Conservation (phyloP, 2,113 vertebrate genomes). For the Notothenia coriiceps region DNA sequence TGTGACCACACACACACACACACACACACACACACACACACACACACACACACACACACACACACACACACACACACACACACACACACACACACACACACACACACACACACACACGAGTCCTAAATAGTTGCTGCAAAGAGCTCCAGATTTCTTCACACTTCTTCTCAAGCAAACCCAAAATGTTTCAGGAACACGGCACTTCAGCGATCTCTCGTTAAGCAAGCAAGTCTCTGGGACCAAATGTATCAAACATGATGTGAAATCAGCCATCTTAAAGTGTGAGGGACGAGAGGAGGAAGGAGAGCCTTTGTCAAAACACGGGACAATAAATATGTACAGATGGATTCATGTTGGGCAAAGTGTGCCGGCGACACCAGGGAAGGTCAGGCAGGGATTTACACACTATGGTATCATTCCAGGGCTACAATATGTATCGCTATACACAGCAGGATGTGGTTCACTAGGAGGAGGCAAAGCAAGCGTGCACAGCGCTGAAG, state of each 20-base stretch:
- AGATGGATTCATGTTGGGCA: not conserved
- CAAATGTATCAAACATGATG: not conserved
- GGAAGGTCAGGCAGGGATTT: conserved; percentile 1
- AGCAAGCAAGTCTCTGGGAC: not conserved
- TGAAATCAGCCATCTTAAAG: not conserved
- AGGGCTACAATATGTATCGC: not conserved
- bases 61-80: conserved; percentile 5
- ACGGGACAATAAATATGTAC: conserved; percentile 41
- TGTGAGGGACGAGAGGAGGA: not conserved
- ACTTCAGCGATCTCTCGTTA: not conserved
- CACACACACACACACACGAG: not conserved
- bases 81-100: conserved; percentile 1
- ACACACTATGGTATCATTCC: conserved; percentile 31
- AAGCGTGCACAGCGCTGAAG: conserved; percentile 8
- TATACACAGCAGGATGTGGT: conserved; percentile 49
- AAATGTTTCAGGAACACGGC: not conserved
- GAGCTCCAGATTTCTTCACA: not conserved
- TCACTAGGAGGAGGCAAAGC: conserved; percentile 28
- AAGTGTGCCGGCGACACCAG: conserved; percentile 7
- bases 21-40: conserved; percentile 5
- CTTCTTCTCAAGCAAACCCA: not conserved
- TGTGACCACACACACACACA: not conserved
- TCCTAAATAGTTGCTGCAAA: not conserved
- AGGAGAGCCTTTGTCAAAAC: conserved; percentile 14
- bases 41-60: conserved; percentile 5